A percentile compares a stretch with the other conserved stretches of the same genome.
Evolutionary conservation across 2,113 vertebrate genomes (phyloP).

Genomic region (Gallinago paraguaiae): DNA sequence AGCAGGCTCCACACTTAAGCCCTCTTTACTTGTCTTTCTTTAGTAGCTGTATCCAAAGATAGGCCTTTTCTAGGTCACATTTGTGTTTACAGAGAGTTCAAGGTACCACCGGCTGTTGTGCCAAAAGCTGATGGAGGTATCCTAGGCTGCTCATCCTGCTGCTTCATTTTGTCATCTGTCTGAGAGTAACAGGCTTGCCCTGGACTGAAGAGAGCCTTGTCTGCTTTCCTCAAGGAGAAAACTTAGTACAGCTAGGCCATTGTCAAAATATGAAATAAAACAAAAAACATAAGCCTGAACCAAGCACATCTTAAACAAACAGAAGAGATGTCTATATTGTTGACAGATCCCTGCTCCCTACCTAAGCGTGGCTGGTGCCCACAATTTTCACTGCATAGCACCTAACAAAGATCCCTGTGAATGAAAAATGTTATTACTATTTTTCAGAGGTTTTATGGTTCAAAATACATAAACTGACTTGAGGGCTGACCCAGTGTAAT

Average conservation of each 20-base stretch:
- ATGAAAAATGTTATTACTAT: background rate
- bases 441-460: background rate
- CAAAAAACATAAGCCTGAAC: background rate
- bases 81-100: background rate
- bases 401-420: background rate
- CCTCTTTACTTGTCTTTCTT: background rate
- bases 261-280: background rate
- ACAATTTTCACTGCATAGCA: background rate
- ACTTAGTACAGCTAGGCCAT: background rate
- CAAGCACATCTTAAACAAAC: background rate
- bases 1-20: background rate
- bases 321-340: background rate
- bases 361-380: background rate
- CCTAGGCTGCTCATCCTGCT: background rate
- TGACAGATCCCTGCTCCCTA: background rate
- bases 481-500: background rate
- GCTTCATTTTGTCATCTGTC: background rate
- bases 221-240: background rate
- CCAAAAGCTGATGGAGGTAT: background rate
- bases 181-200: background rate
- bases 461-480: background rate
- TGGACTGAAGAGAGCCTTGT: background rate
- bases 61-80: background rate
- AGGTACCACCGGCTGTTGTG: background rate
- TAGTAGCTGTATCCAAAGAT: background rate